Evolutionary conservation across 2,888 invertebrate species (phyloP).

Genomic region (Acleris cristana): DNA sequence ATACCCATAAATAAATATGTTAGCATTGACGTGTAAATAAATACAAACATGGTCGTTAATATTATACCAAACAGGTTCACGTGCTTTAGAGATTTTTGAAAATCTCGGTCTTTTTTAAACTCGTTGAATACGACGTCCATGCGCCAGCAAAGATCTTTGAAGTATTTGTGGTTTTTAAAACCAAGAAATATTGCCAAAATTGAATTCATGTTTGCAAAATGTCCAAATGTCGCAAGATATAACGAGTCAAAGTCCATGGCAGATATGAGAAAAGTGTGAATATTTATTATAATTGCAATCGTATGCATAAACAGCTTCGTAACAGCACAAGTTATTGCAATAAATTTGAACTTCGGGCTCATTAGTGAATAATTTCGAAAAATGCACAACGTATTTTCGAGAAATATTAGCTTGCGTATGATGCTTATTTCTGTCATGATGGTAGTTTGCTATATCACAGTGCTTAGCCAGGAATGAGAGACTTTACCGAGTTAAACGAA

Average conservation of each 20-base stretch:
- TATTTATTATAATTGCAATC: not conserved
- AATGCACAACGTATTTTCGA: conserved; percentile 1
- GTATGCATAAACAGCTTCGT: no score
- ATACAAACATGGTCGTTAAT: not conserved
- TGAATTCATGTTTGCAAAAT: not conserved
- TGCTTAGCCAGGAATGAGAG: no score
- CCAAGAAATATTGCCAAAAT: not conserved
- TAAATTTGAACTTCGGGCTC: not conserved
- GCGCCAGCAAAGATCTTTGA: not conserved
- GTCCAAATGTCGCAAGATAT: not conserved
- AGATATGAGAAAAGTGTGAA: not conserved
- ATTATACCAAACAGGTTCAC: not conserved
- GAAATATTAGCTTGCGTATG: not conserved
- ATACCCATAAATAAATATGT: not conserved
- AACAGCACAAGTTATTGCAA: not conserved
- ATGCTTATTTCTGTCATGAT: not conserved
- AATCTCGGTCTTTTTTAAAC: not conserved
- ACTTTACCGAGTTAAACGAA: not conserved
- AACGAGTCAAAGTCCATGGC: not conserved
- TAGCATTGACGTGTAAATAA: not conserved
- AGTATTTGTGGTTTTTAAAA: not conserved
- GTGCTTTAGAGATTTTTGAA: not conserved
- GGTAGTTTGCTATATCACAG: not conserved
- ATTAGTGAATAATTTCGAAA: not conserved
- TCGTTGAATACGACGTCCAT: not conserved